Evolutionary conservation across 2,888 invertebrate species (phyloP), one percentile per base, ranked within the genome.

Genomic region (Margaritifera margaritifera): DNA sequence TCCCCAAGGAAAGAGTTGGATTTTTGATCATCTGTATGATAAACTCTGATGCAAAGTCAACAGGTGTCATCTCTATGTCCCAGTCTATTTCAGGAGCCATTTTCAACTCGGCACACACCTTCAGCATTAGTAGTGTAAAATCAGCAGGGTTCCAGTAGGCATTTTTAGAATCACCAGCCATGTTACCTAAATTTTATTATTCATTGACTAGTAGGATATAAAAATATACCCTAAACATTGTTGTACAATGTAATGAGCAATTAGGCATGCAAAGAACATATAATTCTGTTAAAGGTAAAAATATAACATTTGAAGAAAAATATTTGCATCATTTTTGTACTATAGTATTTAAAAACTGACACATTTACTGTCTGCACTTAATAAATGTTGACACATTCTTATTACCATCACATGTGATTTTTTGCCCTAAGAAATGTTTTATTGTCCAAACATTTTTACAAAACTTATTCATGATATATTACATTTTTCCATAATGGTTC

Each of bases 61-160:
- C 90, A 0, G 90, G 90, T 2, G 90, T 90, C 86, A 90, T 84
- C 75, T 90, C 90, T 81, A 90, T 81, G 15, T 78, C 66, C 89
- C 89, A 89, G 73, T 85, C 82, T 1, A 87, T 80, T 66, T 86
- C 84, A 20, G 90, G 90, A 4, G 89, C 88, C 53, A 81, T 55
- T 6, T 86, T 84, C 24, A 80, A 74, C 62, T 76, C 65, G 31
- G 85, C 74, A 72, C 87, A 88, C 11, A 86, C 86, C 71, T 88
- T 82, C 20, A 90, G 78, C 67, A 90, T 75, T 58, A 89, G 78
- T 69, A 90, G 83, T 18, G 87, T 90, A 77, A 90, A 89, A 80
- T 90, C 90, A 64, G 87, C 86, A 5, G 87, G 83, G 75, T 90
- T 90, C 90, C 90, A 90, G 62, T 71, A 71, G 18, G 84, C 89